phyloP scores from a whole-genome alignment of 2,113 vertebrate species.

The Mastomys natalensis region DNA sequence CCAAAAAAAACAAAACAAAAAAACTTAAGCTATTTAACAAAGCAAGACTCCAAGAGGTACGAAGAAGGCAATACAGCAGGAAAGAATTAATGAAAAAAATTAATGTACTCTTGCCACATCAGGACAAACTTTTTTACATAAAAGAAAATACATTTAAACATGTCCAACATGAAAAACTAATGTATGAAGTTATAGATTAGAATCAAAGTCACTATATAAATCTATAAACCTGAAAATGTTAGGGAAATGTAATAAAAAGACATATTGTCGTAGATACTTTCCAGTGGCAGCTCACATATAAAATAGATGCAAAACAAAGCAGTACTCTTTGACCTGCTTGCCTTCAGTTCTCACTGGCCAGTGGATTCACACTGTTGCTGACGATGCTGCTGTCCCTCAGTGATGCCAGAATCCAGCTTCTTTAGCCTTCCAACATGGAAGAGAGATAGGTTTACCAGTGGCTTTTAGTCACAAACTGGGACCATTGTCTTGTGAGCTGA shows the following conservation, averaged over 20 bases:
- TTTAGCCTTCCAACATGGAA: neutral
- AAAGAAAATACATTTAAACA: neutral
- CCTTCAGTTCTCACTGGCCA: neutral
- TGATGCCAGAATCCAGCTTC: neutral
- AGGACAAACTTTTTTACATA: neutral
- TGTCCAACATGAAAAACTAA: neutral
- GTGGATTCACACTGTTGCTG: neutral
- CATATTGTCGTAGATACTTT: too few species aligned
- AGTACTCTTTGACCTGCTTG: neutral
- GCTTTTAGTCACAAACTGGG: neutral
- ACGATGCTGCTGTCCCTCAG: neutral
- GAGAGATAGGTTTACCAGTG: too few species aligned
- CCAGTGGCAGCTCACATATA: neutral
- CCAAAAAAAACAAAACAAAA: too few species aligned
- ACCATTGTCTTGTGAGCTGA: neutral
- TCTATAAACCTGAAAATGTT: neutral
- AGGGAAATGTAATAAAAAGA: neutral
- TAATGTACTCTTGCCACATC: neutral
- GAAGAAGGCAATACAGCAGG: neutral
- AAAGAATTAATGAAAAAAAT: neutral
- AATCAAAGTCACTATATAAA: neutral
- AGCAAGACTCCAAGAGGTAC: neutral
- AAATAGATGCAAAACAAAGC: neutral
- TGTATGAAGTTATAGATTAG: too few species aligned
- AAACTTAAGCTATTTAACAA: neutral